Percentiles rank a stretch among this genome's conserved stretches.
Conservation (phyloP, 2,113 vertebrate species). For the Bucco capensis region DNA sequence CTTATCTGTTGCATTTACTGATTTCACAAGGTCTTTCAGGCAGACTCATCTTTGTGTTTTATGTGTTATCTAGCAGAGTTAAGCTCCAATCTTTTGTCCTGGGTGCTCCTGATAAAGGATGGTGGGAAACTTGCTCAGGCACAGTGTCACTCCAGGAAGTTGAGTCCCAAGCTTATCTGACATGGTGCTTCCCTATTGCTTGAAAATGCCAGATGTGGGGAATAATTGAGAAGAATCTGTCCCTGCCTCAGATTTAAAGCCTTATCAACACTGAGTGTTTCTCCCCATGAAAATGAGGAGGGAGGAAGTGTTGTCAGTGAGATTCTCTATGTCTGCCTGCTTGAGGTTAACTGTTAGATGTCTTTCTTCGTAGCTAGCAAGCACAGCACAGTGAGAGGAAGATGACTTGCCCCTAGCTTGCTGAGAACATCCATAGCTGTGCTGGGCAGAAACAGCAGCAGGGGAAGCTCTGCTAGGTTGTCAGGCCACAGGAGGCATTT, state of each 20-base stretch:
- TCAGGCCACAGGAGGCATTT: background rate
- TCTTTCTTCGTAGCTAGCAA: background rate
- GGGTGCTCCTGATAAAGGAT: background rate
- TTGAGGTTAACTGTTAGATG: background rate
- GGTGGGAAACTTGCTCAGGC: background rate
- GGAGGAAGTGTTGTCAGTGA: background rate
- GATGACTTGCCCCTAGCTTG: background rate
- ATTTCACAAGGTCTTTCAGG: background rate
- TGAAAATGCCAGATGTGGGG: background rate
- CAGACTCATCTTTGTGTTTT: background rate
- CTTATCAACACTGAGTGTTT: background rate
- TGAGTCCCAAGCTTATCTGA: background rate
- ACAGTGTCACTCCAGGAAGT: background rate
- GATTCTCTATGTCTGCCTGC: background rate
- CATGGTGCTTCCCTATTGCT: background rate
- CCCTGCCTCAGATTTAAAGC: background rate
- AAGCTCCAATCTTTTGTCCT: background rate
- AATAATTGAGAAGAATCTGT: background rate
- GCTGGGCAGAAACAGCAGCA: background rate
- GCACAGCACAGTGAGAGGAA: background rate
- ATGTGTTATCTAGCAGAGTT: rapidly evolving
- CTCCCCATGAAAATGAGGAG: background rate
- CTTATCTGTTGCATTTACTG: rapidly evolving
- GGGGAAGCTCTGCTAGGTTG: background rate
- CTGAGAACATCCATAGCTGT: background rate